Evolutionary conservation across 2,888 invertebrate species (phyloP).

Genomic region (Stegana nigrithorax): DNA sequence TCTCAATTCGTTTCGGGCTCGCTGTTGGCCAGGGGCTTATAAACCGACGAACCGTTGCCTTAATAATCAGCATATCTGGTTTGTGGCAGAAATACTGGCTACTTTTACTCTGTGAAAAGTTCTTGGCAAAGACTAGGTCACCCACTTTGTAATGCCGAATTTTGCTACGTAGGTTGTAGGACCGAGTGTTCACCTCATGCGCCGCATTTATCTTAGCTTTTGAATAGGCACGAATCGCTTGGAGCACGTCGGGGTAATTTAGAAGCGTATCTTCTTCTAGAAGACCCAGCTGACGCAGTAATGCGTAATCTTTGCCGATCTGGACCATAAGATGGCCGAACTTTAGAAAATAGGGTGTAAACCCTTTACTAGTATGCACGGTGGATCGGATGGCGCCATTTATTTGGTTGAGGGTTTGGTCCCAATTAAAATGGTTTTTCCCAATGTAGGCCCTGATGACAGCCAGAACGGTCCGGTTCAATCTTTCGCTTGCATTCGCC

Average conservation of each 20-base stretch:
- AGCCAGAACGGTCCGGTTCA: background rate
- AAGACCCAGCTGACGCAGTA: background rate
- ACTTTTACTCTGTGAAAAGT: slow-evolving; percentile 15
- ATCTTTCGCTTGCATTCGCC: no score
- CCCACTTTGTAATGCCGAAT: no score
- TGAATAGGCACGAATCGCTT: background rate
- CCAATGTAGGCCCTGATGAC: background rate
- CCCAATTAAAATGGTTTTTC: background rate
- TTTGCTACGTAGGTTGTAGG: background rate
- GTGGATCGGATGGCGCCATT: background rate
- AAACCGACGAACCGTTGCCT: no score
- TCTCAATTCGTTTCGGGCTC: no score
- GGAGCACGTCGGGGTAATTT: background rate
- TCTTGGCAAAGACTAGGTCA: background rate
- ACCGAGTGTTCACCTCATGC: background rate
- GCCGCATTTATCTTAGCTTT: background rate
- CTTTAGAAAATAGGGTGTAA: background rate
- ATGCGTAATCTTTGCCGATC: no score
- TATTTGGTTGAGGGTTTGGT: background rate
- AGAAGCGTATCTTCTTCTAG: background rate
- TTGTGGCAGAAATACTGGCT: no score
- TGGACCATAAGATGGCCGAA: no score
- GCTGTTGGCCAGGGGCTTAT: no score
- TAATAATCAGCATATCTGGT: no score
- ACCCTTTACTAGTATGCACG: background rate